Evolutionary conservation across 2,888 invertebrate species (phyloP).

Genomic region (Branchipolynoe longqiensis): DNA sequence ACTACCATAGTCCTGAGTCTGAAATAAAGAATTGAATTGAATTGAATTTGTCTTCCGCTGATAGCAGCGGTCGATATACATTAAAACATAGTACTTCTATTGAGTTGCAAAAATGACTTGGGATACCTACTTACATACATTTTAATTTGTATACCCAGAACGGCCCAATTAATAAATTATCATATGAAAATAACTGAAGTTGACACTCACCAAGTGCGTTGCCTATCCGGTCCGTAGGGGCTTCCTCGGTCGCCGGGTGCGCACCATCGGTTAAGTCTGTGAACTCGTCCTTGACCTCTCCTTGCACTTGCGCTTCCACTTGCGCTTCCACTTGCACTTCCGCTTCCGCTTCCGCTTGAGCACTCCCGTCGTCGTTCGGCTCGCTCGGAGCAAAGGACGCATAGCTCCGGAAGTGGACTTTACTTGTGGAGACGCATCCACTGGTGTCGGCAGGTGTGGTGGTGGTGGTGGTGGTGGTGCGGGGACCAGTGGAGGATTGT

Average conservation of each 20-base stretch:
- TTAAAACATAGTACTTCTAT: no score
- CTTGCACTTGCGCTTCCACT: not conserved
- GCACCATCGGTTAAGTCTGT: not conserved
- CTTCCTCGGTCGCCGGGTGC: not conserved
- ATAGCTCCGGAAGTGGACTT: conserved; percentile 49
- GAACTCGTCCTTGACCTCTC: not conserved
- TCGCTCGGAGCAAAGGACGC: conserved; percentile 12
- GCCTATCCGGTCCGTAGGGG: conserved; percentile 2
- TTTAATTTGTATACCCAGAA: not conserved
- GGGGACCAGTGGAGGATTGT: not conserved
- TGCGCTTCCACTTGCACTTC: not conserved
- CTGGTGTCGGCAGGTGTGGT: not conserved
- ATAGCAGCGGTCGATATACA: no score
- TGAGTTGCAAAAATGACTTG: no score
- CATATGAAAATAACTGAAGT: no score
- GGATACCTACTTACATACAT: not conserved
- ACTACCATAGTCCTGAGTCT: no score
- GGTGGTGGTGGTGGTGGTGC: not conserved
- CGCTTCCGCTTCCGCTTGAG: not conserved
- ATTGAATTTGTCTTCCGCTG: no score
- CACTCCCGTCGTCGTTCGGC: not conserved
- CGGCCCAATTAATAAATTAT: no score
- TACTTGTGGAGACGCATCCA: not conserved
- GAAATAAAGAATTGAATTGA: no score
- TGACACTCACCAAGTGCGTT: conserved; percentile 18